These are phyloP conservation scores for Caenorhabditis sp. DNA, from an alignment of 2,888 invertebrate genomes.

Conservation along the genomic window DNA sequence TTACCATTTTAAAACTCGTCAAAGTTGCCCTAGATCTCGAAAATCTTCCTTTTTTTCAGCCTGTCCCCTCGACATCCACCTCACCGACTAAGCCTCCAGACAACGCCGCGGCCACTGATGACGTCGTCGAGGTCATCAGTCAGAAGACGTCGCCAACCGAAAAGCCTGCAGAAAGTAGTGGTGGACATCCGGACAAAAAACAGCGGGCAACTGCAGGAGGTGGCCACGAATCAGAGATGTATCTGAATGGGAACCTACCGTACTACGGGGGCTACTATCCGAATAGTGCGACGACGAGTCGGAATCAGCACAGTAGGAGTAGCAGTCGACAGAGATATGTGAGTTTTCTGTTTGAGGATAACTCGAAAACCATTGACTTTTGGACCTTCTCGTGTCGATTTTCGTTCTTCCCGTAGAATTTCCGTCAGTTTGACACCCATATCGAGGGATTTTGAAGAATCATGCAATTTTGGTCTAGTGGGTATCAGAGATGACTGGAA, in stretches of 20 bases:
- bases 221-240: constrained; percentile 13
- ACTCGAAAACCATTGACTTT: neutral
- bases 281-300: neutral
- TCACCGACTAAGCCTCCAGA: too few relatives aligned
- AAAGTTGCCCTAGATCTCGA: too few relatives aligned
- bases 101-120: too few relatives aligned
- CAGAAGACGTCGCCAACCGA: constrained; percentile 13
- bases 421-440: neutral
- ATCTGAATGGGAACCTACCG: constrained; percentile 42
- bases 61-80: too few relatives aligned
- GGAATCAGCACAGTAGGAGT: neutral
- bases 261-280: constrained; percentile 52
- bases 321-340: neutral
- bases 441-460: neutral
- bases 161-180: too few relatives aligned
- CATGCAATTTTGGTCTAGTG: neutral
- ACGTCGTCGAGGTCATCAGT: too few relatives aligned
- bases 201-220: neutral
- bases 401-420: neutral
- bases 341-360: neutral
- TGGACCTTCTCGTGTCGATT: neutral
- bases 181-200: neutral
- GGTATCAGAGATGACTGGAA: too few relatives aligned
- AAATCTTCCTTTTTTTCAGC: neutral
- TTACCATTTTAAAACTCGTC: too few relatives aligned